Evolutionary conservation across 2,797 vertebrate genomes (phyloP).

Genomic region (Podarcis lilfordi): DNA sequence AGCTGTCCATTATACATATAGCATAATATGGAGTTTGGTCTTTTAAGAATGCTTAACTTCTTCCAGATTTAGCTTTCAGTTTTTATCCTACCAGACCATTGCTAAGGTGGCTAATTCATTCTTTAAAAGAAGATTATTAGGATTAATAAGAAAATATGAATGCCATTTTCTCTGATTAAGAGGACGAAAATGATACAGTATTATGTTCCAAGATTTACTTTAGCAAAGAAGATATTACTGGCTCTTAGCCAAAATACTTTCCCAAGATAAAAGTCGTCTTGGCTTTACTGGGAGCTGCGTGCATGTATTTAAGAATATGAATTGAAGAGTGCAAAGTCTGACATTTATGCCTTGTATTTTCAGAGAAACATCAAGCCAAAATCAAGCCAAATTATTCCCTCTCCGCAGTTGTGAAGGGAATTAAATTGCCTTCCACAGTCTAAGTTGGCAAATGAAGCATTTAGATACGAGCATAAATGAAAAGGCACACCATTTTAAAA

Average conservation of each 20-base stretch:
- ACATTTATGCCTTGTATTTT: constrained; percentile 53
- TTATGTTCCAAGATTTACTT: constrained; percentile 21
- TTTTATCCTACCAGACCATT: constrained; percentile 24
- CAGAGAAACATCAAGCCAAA: constrained; percentile 45
- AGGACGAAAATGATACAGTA: not conserved
- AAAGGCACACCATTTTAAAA: constrained; percentile 47
- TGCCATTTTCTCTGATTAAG: constrained; percentile 41
- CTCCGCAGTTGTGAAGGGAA: constrained; percentile 45
- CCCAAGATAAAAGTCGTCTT: constrained; percentile 32
- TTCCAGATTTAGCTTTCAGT: not conserved
- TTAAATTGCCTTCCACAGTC: constrained; percentile 18
- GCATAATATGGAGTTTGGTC: not conserved
- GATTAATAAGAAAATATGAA: constrained; percentile 37
- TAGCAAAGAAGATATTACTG: constrained; percentile 38
- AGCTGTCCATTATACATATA: too few species aligned
- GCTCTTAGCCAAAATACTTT: constrained; percentile 9
- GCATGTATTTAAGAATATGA: constrained; percentile 20
- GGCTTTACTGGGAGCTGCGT: constrained; percentile 37
- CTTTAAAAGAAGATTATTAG: constrained; percentile 47
- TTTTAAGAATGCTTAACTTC: constrained; percentile 4
- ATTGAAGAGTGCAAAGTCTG: constrained; percentile 36
- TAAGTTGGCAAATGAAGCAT: constrained; percentile 43
- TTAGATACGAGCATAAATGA: constrained; percentile 49
- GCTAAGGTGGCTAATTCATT: constrained; percentile 33
- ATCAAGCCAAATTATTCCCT: constrained; percentile 42